Evolutionary conservation across 2,888 invertebrate genomes (phyloP).

Genomic region (Acronicta psi): DNA sequence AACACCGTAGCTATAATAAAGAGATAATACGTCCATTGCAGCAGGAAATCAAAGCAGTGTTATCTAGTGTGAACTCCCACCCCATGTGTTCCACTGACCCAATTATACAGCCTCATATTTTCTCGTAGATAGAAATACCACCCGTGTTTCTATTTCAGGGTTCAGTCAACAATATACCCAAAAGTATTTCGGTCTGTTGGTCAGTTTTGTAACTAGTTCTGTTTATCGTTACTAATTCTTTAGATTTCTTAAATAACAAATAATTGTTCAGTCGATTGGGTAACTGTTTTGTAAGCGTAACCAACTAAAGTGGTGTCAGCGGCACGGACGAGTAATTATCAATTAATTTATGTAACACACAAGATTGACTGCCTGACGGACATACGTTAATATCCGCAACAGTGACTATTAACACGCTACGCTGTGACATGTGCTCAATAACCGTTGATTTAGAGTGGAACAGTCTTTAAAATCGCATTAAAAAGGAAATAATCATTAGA

Average conservation of each 20-base stretch:
- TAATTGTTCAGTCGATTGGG: constrained; percentile 32
- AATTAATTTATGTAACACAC: constrained; percentile 48
- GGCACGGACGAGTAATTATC: constrained; percentile 40
- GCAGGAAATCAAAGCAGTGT: constrained; percentile 63
- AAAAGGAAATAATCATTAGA: constrained; percentile 24
- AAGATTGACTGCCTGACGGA: constrained; percentile 30
- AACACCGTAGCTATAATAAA: constrained; percentile 14
- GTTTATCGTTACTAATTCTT: constrained; percentile 10
- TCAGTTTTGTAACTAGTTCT: constrained; percentile 7
- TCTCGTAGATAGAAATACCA: constrained; percentile 65
- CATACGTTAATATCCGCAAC: constrained; percentile 31
- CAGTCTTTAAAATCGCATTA: constrained; percentile 21
- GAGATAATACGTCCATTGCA: constrained; percentile 40
- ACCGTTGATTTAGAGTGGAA: no score
- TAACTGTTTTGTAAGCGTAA: constrained; percentile 43
- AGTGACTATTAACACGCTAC: constrained; percentile 26
- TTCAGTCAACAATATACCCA: constrained; percentile 5
- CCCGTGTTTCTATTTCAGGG: constrained; percentile 37
- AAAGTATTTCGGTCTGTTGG: constrained; percentile 6
- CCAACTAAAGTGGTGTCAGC: constrained; percentile 43
- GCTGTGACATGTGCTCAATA: constrained; percentile 16
- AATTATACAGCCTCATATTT: constrained; percentile 68
- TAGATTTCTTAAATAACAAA: constrained; percentile 34
- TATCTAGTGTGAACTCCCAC: constrained; percentile 57
- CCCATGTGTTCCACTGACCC: constrained; percentile 73